These are phyloP conservation scores for Acanthis flammea DNA, from an alignment of 2,797 vertebrate genomes.

Conservation along the genomic window DNA sequence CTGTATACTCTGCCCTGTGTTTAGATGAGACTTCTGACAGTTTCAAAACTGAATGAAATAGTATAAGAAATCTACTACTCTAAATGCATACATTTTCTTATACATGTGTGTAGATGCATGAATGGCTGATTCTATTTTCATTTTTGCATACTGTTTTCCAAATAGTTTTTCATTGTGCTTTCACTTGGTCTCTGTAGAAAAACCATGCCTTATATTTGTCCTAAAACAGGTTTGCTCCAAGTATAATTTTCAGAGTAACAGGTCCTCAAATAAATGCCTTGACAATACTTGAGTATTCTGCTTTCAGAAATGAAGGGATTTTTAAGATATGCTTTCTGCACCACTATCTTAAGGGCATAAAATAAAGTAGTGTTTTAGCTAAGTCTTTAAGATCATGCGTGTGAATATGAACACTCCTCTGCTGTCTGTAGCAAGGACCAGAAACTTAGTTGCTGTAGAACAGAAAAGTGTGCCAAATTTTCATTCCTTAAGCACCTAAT, in stretches of 20 bases:
- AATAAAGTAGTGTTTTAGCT: not conserved
- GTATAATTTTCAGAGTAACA: not conserved
- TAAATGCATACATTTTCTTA: not conserved
- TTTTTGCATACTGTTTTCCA: not conserved
- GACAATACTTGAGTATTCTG: not conserved
- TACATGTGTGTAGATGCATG: not conserved
- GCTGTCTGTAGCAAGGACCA: not conserved
- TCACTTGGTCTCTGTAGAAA: not conserved
- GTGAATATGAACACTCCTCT: not conserved
- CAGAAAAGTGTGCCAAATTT: not conserved
- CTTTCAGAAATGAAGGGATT: not conserved
- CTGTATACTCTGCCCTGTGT: not conserved
- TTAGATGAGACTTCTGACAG: not conserved
- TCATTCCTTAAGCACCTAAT: not conserved
- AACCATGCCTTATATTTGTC: not conserved
- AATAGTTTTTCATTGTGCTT: not conserved
- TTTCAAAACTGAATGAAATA: not conserved
- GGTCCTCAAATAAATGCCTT: not conserved
- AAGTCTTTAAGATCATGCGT: not conserved
- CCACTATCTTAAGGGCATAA: not conserved
- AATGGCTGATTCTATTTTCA: not conserved
- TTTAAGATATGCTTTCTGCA: not conserved
- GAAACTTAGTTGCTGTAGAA: not conserved
- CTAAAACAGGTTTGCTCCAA: not conserved
- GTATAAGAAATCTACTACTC: not conserved